phyloP scores from a whole-genome alignment of 1,140 invertebrate genomes.

The Lepidurus packardi region DNA sequence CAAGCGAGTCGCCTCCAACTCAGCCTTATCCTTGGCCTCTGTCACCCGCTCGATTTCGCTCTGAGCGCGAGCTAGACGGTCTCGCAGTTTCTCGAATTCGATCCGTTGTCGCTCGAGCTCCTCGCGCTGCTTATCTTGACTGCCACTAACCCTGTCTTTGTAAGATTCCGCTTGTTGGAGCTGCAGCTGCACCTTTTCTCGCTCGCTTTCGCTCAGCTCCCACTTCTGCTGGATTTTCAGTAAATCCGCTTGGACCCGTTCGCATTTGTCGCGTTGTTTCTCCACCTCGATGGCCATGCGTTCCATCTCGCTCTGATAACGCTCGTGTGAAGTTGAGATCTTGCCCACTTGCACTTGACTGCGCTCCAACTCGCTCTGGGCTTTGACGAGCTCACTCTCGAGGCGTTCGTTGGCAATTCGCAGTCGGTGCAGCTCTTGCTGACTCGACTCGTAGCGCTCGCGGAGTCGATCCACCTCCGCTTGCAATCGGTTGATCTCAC shows the following conservation, averaged over 20 bases:
- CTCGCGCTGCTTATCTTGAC: conserved; percentile 55
- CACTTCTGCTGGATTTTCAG: conserved; percentile 41
- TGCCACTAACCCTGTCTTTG: conserved; percentile 54
- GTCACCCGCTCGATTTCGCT: conserved; percentile 35
- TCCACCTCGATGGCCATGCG: conserved; percentile 75
- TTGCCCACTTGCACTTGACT: conserved; percentile 68
- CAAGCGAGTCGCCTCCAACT: conserved; percentile 73
- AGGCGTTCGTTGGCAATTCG: conserved; percentile 57
- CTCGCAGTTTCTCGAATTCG: conserved; percentile 41
- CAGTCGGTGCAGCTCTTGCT: conserved; percentile 65
- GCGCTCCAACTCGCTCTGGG: conserved; percentile 70
- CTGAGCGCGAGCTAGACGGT: conserved; percentile 40
- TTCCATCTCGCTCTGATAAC: conserved; percentile 56
- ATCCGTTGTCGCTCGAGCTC: conserved; percentile 46
- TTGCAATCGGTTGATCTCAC: conserved; percentile 48
- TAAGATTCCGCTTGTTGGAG: conserved; percentile 41
- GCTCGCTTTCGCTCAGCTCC: conserved; percentile 40
- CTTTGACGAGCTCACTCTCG: conserved; percentile 51
- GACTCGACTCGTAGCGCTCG: conserved; percentile 64
- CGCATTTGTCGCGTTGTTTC: conserved; percentile 73
- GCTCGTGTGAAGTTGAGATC: conserved; percentile 65
- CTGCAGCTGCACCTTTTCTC: conserved; percentile 42
- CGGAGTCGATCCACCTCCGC: conserved; percentile 64
- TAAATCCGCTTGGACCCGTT: conserved; percentile 50
- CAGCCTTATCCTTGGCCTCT: conserved; percentile 53